Evolutionary conservation across 2,888 invertebrate species (phyloP).

Genomic region (Aspidiotus destructor): DNA sequence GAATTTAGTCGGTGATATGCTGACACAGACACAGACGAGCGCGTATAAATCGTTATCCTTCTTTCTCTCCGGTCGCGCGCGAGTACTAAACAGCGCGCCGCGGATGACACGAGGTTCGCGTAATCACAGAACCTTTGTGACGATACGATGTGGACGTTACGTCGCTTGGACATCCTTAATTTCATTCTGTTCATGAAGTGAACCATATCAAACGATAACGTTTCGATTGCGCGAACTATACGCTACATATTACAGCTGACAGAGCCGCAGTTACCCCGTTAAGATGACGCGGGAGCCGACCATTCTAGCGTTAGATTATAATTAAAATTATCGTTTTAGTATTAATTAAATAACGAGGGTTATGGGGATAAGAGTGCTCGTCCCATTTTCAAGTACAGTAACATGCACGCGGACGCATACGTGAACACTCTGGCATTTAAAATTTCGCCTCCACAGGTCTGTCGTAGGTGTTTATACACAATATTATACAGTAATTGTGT

Average conservation of each 20-base stretch:
- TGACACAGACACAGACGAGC: too few species aligned
- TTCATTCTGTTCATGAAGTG: constrained; percentile 24
- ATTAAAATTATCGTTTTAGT: constrained; percentile 1
- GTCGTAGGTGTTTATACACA: neutral
- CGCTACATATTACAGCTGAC: neutral
- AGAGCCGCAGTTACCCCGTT: neutral
- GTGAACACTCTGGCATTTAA: too few species aligned
- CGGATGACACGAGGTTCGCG: neutral
- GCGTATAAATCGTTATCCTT: too few species aligned
- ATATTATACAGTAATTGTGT: neutral
- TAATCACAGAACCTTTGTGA: constrained; percentile 14
- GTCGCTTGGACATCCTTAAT: constrained; percentile 20
- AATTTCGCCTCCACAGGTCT: too few species aligned
- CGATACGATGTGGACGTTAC: neutral
- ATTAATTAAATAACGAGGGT: neutral
- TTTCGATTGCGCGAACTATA: constrained; percentile 7
- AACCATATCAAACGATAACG: constrained; percentile 28
- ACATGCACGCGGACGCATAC: too few species aligned
- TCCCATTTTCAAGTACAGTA: neutral
- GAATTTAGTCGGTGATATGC: too few species aligned
- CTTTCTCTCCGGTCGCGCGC: too few species aligned
- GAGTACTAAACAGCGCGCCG: too few species aligned
- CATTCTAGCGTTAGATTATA: neutral
- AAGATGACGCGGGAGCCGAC: neutral
- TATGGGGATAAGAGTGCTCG: neutral